Conservation (phyloP, 2,888 invertebrate species). For the Zele albiditarsus region DNA sequence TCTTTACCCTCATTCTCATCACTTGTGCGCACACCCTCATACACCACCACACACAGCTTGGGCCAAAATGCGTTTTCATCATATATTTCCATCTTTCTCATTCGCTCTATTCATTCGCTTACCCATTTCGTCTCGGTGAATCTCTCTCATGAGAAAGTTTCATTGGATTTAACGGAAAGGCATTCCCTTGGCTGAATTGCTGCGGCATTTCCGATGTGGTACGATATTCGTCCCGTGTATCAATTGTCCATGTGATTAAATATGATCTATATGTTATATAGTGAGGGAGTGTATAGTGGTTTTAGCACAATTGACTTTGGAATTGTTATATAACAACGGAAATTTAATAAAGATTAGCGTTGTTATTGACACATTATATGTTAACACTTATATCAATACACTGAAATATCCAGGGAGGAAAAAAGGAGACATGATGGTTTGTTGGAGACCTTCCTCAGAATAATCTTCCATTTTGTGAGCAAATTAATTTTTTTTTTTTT, state of each 20-base stretch:
- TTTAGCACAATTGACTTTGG: neutral
- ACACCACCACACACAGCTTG: conserved; percentile 5
- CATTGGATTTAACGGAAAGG: conserved; percentile 52
- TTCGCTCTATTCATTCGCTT: conserved; percentile 33
- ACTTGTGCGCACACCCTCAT: conserved; percentile 46
- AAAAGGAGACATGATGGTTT: no score
- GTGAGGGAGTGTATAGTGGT: neutral
- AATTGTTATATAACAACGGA: neutral
- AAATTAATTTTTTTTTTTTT: no score
- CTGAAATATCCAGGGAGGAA: no score
- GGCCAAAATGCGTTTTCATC: conserved; percentile 39
- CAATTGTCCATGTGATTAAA: conserved; percentile 29
- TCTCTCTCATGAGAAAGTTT: conserved; percentile 49
- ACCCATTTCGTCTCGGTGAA: conserved; percentile 30
- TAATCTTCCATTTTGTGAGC: no score
- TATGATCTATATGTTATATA: neutral
- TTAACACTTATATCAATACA: no score
- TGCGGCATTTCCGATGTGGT: conserved; percentile 45
- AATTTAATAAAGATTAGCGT: neutral
- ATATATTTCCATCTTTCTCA: conserved; percentile 40
- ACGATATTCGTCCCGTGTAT: conserved; percentile 23
- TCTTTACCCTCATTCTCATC: conserved; percentile 36
- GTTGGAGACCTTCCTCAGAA: no score
- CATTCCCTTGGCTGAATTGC: conserved; percentile 48
- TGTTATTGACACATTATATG: no score